Percentiles rank a stretch among this genome's conserved stretches.
Evolutionary conservation across 2,888 invertebrate species (phyloP).

Genomic region (Biston stratarius): DNA sequence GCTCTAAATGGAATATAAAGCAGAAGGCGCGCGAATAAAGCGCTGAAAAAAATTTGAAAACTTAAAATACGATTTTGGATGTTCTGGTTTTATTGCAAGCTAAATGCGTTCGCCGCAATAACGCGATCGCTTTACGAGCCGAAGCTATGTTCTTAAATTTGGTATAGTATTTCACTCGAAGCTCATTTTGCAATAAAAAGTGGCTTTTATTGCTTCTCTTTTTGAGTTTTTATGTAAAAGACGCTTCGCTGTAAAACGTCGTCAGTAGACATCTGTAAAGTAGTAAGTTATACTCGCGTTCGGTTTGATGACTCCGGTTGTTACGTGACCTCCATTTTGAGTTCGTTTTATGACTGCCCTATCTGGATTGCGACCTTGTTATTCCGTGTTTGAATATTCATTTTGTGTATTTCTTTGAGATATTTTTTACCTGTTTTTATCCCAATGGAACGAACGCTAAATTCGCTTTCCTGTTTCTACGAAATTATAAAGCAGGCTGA

Average conservation of each 20-base stretch:
- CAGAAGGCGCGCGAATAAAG: constrained; percentile 57
- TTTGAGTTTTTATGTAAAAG: constrained; percentile 46
- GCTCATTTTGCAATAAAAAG: constrained; percentile 50
- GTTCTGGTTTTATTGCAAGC: constrained; percentile 70
- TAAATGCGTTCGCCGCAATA: constrained; percentile 74
- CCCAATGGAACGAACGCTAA: neutral
- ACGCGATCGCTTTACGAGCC: constrained; percentile 74
- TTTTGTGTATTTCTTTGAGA: constrained; percentile 15
- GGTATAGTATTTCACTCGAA: constrained; percentile 61
- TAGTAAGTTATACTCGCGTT: constrained; percentile 34
- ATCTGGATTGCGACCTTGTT: constrained; percentile 30
- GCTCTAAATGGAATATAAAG: constrained; percentile 54
- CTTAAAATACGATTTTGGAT: constrained; percentile 71
- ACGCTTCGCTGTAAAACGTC: constrained; percentile 41
- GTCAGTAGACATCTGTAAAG: constrained; percentile 40
- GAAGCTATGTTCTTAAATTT: constrained; percentile 65
- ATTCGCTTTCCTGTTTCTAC: neutral
- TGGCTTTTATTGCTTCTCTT: constrained; percentile 46
- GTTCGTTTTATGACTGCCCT: constrained; percentile 32
- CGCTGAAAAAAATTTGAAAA: constrained; percentile 59
- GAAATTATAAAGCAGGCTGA: no score
- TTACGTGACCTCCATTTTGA: constrained; percentile 31
- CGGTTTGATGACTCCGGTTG: constrained; percentile 27
- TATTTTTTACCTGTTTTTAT: constrained; percentile 2
- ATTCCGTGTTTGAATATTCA: constrained; percentile 18